These are phyloP conservation scores for Austrolebias charrua DNA, from an alignment of 2,797 vertebrate genomes.

Conservation along the genomic window DNA sequence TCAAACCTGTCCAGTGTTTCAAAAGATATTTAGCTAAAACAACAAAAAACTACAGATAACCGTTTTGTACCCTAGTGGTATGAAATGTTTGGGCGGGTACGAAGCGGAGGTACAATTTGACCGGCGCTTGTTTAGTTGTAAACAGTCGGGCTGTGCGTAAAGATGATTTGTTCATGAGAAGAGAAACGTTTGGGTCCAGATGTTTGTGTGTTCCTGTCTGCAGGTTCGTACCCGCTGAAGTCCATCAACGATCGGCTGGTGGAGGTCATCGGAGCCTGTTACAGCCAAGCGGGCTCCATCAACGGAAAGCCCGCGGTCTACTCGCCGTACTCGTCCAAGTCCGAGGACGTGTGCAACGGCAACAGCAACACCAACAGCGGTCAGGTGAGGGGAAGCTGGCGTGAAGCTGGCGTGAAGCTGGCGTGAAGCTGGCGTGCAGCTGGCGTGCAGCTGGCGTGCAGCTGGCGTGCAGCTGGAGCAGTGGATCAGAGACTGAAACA, in stretches of 20 bases:
- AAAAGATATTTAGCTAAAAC: no score
- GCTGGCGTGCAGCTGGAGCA: no score
- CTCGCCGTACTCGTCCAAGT: slow-evolving; percentile 82
- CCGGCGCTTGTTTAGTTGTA: no score
- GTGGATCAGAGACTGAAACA: background rate
- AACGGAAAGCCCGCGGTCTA: slow-evolving; percentile 74
- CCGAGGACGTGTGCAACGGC: slow-evolving; percentile 52
- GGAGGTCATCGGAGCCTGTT: slow-evolving; percentile 83
- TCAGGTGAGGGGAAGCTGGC: slow-evolving; percentile 32
- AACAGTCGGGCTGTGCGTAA: no score
- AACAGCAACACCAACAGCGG: background rate
- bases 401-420: background rate
- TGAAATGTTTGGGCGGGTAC: no score
- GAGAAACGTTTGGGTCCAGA: background rate
- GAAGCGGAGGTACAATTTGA: no score
- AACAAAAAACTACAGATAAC: no score
- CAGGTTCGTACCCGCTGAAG: slow-evolving; percentile 82
- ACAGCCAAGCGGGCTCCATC: slow-evolving; percentile 63
- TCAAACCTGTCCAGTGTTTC: no score
- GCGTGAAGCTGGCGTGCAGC: background rate
- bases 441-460: no score
- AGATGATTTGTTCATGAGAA: no score
- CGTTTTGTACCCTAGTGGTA: no score
- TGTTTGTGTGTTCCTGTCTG: slow-evolving; percentile 16
- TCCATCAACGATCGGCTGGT: slow-evolving; percentile 82